Evolutionary conservation across 2,797 vertebrate genomes (phyloP).

Genomic region (Petrocephalus schoutedeni): DNA sequence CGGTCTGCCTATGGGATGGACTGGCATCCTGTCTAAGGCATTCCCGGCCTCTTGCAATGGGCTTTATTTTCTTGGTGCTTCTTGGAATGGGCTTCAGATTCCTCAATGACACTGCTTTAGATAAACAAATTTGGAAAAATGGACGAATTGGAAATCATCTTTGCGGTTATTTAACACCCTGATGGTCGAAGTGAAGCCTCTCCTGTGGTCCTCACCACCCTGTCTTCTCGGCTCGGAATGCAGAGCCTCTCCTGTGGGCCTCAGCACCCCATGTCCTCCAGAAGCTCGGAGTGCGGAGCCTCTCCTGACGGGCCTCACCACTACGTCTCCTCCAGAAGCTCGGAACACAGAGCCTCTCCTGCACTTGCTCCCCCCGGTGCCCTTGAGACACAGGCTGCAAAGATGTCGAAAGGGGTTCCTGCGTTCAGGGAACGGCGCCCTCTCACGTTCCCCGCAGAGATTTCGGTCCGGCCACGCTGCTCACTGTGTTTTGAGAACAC

Average conservation of each 20-base stretch:
- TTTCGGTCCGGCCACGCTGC: background rate
- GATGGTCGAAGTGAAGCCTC: background rate
- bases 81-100: conserved; percentile 27
- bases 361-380: background rate
- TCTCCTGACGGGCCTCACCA: background rate
- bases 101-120: background rate
- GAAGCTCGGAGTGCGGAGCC: background rate
- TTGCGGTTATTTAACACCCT: background rate
- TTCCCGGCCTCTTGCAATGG: conserved; percentile 18
- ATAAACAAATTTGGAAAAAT: background rate
- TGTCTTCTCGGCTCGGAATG: background rate
- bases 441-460: background rate
- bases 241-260: background rate
- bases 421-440: background rate
- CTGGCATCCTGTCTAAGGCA: background rate
- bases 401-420: background rate
- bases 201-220: background rate
- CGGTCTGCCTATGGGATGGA: background rate
- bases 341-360: background rate
- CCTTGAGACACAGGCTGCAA: background rate
- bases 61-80: conserved; percentile 18
- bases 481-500: background rate
- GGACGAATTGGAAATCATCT: background rate
- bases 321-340: background rate
- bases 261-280: no score